Evolutionary conservation across 2,888 invertebrate genomes (phyloP), one percentile per base, ranked within the genome.

Genomic region (Parochlus steinenii): DNA sequence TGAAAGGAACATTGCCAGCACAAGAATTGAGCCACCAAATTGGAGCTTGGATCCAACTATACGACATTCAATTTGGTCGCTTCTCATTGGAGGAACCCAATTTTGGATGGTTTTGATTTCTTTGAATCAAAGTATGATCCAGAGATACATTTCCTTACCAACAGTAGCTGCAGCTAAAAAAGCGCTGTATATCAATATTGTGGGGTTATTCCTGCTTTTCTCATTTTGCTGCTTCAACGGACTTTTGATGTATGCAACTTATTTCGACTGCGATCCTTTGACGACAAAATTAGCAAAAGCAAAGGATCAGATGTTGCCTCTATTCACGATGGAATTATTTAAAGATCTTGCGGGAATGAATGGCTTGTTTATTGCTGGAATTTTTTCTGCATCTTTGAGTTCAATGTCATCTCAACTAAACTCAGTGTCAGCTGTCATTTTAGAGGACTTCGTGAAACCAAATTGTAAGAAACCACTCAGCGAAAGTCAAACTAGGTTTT

Each of bases 361-460:
- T 0, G 90, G 90, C 20, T 62, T 90, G 1, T 89, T 90, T 50
- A 74, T 89, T 1, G 82, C 89, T 26, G 87, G 87, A 5, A 77
- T 90, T 17, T 89, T 89, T 49, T 23, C 30, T n/a, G 90, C 87
- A 7, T 83, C 89, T 2, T 59, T 92, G 24, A 81, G 81, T 53
- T 78, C 81, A 0, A 64, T 82, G 52, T 82, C 82, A 0, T 82
- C 82, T 10, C 80, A 79, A 1, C 57, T 82, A 1, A 83, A 82
- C 48, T 81, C 82, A 0, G 71, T 82, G 73, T 71, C 82, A 2
- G 81, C 80, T 6, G 78, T 82, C 0, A 74, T 80, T 26, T 65
- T 78, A 20, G 79, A 81, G 58, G 82, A 83, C 50, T 67, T 82
- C 48, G 69, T 78, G 47, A 76, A 75, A 44, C 78, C 80, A 1